Evolutionary conservation across 2,113 vertebrate species (phyloP).

Genomic region (Proterorhinus semilunaris): DNA sequence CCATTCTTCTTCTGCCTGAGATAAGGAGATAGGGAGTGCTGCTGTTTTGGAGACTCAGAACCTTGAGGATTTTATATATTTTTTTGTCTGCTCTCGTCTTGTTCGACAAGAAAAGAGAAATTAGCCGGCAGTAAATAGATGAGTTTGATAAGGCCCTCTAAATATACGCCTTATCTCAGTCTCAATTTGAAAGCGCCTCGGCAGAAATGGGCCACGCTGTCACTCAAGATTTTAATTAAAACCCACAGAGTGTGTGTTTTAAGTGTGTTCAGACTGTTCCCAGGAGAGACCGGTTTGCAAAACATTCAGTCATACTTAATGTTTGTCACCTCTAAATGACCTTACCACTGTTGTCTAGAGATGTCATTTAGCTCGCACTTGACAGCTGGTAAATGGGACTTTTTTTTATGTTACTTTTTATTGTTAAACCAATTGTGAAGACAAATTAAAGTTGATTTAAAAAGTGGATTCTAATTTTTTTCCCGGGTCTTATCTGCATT

Average conservation of each 20-base stretch:
- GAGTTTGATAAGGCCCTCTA: slow-evolving; percentile 65
- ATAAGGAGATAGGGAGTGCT: slow-evolving; percentile 20
- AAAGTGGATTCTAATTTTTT: too few species aligned
- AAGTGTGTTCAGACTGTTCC: slow-evolving; percentile 23
- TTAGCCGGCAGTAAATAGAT: slow-evolving; percentile 71
- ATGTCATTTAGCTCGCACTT: slow-evolving; percentile 20
- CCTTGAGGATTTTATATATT: slow-evolving; percentile 43
- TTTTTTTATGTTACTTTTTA: background rate
- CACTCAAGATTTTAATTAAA: slow-evolving; percentile 76
- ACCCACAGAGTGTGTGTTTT: slow-evolving; percentile 29
- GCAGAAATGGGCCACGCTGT: slow-evolving; percentile 68
- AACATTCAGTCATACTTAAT: slow-evolving; percentile 51
- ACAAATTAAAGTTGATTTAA: too few species aligned
- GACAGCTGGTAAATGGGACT: slow-evolving; percentile 6
- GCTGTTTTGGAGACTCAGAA: slow-evolving; percentile 54
- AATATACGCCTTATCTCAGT: slow-evolving; percentile 71
- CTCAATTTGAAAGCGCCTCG: slow-evolving; percentile 67
- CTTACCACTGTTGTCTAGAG: slow-evolving; percentile 22
- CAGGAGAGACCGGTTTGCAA: slow-evolving; percentile 49
- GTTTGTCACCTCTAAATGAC: slow-evolving; percentile 49
- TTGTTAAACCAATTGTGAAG: background rate
- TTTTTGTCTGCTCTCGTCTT: slow-evolving; percentile 51
- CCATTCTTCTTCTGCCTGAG: slow-evolving; percentile 8
- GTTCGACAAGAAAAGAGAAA: slow-evolving; percentile 55
- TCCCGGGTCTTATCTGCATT: too few species aligned